These are phyloP conservation scores for Smittia aterrima DNA, from an alignment of 2,888 invertebrate species.

Conservation along the genomic window DNA sequence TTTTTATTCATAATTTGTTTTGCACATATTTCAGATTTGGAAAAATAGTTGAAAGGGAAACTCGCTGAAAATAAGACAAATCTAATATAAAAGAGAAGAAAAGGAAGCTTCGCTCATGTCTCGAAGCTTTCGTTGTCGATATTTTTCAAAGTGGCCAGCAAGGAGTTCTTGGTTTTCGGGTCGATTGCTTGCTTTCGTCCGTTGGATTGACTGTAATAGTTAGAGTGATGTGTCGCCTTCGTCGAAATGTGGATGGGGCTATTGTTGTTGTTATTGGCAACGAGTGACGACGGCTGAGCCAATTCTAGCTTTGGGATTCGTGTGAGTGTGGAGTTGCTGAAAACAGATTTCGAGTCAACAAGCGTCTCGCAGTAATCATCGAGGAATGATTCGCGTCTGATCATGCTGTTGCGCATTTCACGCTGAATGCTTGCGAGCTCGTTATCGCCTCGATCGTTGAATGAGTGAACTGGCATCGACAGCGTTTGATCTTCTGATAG, in stretches of 20 bases:
- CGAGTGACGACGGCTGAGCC: background rate
- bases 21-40: background rate
- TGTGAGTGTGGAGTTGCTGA: background rate
- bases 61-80: no score
- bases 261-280: constrained; percentile 44
- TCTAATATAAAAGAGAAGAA: no score
- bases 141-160: constrained; percentile 63
- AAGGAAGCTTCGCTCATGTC: background rate
- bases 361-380: constrained; percentile 44
- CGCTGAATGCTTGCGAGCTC: constrained; percentile 49
- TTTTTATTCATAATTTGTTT: background rate
- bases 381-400: constrained; percentile 51
- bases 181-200: constrained; percentile 43
- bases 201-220: constrained; percentile 39
- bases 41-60: constrained; percentile 2
- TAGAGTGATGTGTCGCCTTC: constrained; percentile 35
- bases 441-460: constrained; percentile 36
- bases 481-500: background rate
- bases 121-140: constrained; percentile 57
- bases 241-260: constrained; percentile 44
- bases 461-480: background rate
- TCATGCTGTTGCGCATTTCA: constrained; percentile 50
- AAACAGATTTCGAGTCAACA: constrained; percentile 21
- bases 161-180: constrained; percentile 57
- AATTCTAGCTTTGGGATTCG: constrained; percentile 2